Evolutionary conservation across 2,888 invertebrate species (phyloP).

Genomic region (Melikaiella ostensackeni): DNA sequence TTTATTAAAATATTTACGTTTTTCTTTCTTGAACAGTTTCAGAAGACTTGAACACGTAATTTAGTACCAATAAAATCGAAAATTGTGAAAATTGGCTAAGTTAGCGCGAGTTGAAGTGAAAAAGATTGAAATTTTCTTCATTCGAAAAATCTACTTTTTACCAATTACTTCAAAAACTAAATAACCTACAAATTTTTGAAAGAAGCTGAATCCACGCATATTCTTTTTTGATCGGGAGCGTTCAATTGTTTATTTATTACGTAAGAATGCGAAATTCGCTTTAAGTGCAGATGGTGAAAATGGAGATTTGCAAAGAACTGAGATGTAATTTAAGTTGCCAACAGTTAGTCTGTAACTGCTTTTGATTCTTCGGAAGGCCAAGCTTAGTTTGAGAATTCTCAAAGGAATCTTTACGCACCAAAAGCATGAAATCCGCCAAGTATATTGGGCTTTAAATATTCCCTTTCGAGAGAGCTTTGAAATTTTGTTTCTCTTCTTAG

Average conservation of each 20-base stretch:
- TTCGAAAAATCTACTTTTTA: no score
- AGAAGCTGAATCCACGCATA: no score
- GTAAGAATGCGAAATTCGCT: neutral
- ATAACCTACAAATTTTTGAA: no score
- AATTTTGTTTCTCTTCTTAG: slow-evolving; percentile 31
- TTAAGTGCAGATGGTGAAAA: neutral
- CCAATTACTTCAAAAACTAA: no score
- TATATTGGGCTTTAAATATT: slow-evolving; percentile 26
- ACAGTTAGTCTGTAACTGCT: neutral
- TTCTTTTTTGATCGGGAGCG: no score
- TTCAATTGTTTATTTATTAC: neutral
- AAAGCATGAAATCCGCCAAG: slow-evolving; percentile 10
- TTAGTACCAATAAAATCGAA: no score
- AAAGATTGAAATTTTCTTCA: no score
- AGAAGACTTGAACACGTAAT: no score
- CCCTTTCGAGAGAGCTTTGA: slow-evolving; percentile 12
- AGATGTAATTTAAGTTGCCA: slow-evolving; percentile 4
- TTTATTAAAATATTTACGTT: no score
- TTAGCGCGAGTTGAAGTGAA: no score
- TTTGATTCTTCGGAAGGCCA: neutral
- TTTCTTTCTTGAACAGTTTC: no score
- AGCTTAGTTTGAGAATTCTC: slow-evolving; percentile 14
- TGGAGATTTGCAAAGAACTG: neutral
- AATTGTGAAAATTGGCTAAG: no score
- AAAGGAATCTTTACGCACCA: slow-evolving; percentile 20